Base-by-base conservation (phyloP, 2,888 invertebrate genomes). In the Hypolimnas misippus region DNA sequence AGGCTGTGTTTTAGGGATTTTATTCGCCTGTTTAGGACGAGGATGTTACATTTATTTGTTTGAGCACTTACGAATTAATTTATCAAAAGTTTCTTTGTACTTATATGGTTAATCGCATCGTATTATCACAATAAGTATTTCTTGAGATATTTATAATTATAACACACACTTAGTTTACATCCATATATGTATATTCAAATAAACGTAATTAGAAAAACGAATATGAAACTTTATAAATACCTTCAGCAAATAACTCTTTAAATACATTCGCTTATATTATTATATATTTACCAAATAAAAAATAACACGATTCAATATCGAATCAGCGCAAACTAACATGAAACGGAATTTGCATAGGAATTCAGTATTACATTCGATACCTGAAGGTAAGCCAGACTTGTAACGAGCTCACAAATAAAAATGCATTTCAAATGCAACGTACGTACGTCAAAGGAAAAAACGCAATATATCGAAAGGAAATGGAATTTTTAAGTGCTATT, bases 1-100 rank as follows among this genome's bases (percentile, higher is more conserved):
- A 78, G 81, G 82, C 80, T 82, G 83, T 82, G 78, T 81, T 79
- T 79, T 78, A 79, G 61, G 57, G 50, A 53, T 60, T 44, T 60
- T 57, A 60, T 60, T 44, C 16, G 56, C n/a, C 49, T 40, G 25
- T 44, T 17, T 33, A 35, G 33, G 21, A 33, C n/a, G 46, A 40
- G 29, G 19, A 29, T 33, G 33, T 35, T 52, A 50, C n/a, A n/a
- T n/a, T n/a, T n/a, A n/a, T n/a, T 49, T 4, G 44, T 44, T 16
- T 29, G 14, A 14, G 25, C 21, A 46, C 46, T 19, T 19, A 4
- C 6, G n/a, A 3, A 21, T 19, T 44, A 19, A 49, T 5, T 21
- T 25, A 2, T 6, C 16, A 42, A 29, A 29, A 8, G 8, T 42
- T 42, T 42, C n/a, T 5, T 5, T n/a, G 3, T 29, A 29, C 7